Evolutionary conservation across 2,888 invertebrate genomes (phyloP).

Genomic region (Melanargia galathea): DNA sequence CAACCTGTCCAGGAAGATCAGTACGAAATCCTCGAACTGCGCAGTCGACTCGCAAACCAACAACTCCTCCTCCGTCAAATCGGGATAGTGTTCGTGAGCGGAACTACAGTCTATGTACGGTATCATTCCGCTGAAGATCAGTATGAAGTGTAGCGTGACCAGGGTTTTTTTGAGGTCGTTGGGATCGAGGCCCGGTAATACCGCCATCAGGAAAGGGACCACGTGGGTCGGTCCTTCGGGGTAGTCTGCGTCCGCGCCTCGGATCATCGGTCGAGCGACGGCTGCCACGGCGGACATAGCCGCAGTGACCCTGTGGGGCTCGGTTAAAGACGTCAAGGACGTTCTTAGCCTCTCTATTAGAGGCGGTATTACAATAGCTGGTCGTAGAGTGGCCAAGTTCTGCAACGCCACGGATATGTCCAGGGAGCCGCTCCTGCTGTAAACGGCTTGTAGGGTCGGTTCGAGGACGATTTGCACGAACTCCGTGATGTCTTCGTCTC

Average conservation of each 20-base stretch:
- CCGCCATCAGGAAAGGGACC: constrained; percentile 89
- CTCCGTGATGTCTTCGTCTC: constrained; percentile 89
- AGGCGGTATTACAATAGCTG: constrained; percentile 91
- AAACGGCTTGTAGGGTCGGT: constrained; percentile 89
- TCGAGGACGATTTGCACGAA: constrained; percentile 91
- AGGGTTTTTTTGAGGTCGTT: constrained; percentile 91
- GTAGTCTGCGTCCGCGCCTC: constrained; percentile 80
- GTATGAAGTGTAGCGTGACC: constrained; percentile 89
- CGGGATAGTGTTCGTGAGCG: constrained; percentile 84
- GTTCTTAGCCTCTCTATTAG: constrained; percentile 90
- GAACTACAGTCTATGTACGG: constrained; percentile 93
- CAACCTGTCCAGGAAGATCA: constrained; percentile 91
- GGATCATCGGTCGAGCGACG: constrained; percentile 85
- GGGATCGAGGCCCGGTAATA: constrained; percentile 94
- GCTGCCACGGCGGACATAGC: constrained; percentile 87
- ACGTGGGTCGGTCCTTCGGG: constrained; percentile 91
- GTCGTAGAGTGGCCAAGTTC: constrained; percentile 89
- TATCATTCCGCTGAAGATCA: constrained; percentile 88
- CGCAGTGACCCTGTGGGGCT: constrained; percentile 91
- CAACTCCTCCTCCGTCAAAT: constrained; percentile 90
- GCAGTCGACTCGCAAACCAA: constrained; percentile 90
- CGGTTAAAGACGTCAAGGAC: constrained; percentile 92
- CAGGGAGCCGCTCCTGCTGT: constrained; percentile 85
- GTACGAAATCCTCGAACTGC: constrained; percentile 93
- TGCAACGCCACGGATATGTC: constrained; percentile 87